A percentile compares a stretch with the other conserved stretches of the same genome.
phyloP scores from a whole-genome alignment of 1,140 invertebrate genomes.

The Papilio xuthus region DNA sequence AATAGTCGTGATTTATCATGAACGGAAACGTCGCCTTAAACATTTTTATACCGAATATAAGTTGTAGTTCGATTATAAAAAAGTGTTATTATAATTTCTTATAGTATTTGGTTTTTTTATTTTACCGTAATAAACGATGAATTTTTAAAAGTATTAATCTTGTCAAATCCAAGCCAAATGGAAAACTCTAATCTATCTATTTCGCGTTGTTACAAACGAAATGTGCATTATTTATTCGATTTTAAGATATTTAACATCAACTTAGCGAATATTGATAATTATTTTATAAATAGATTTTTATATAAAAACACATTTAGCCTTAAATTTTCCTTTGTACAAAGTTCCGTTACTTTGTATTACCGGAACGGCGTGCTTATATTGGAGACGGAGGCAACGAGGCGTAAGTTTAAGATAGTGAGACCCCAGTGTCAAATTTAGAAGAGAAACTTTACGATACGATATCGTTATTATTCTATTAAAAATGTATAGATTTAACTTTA shows the following conservation, averaged over 20 bases:
- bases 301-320: conserved; percentile 25
- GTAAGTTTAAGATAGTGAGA: conserved; percentile 55
- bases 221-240: no score
- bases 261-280: not conserved
- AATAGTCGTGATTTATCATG: not conserved
- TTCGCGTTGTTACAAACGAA: no score
- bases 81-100: not conserved
- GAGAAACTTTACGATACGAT: not conserved
- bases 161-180: not conserved
- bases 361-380: conserved; percentile 46
- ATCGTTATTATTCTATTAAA: not conserved
- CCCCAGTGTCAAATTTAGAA: conserved; percentile 11
- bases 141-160: not conserved
- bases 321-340: conserved; percentile 33
- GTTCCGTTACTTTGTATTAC: conserved; percentile 43
- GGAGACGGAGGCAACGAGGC: conserved; percentile 57
- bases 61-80: not conserved
- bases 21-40: not conserved
- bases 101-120: not conserved
- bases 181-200: no score
- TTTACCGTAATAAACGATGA: not conserved
- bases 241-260: no score
- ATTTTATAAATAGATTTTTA: not conserved
- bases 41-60: not conserved
- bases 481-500: not conserved